Evolutionary conservation across 2,888 invertebrate genomes (phyloP), one percentile per base, ranked within the genome.

Genomic region (Stenotaenia linearis): DNA sequence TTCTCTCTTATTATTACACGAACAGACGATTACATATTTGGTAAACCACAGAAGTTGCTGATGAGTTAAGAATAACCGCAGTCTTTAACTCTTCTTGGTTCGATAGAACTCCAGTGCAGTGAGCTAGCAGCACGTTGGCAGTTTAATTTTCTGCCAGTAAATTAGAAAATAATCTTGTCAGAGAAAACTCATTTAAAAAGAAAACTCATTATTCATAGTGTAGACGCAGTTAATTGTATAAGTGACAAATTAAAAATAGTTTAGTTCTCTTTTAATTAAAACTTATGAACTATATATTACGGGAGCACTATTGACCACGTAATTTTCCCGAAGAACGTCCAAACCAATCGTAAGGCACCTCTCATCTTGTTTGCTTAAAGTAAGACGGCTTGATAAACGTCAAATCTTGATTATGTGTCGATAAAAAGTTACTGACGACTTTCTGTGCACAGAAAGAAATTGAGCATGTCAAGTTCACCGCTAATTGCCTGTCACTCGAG

Each of bases 191-290:
- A 69, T 69, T 69, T 69, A 69, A 69, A 69, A 69, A 69, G 69
- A 69, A 69, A 69, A 69, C 69, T 69, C 69, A 69, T 69, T 69
- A 69, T 69, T 69, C 69, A 69, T 69, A 25, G 69, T n/a, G 25
- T 69, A 69, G 69, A 69, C 69, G 50, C 21, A 69, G 69, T 69
- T 69, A 69, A 69, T 69, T 69, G 69, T 69, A 69, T 69, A 69
- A 69, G 69, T 69, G 69, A 69, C 69, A 69, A 69, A 69, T 69
- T 69, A 69, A 69, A 69, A 69, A 69, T 69, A 69, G 69, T 69
- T 69, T 69, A 69, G 69, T 69, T 69, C 69, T 23, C 25, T 69
- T 61, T 69, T 69, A 69, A 69, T 69, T 69, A 69, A 69, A 69
- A 69, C 69, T 69, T 69, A 69, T 69, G 69, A 69, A 28, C 25